phyloP scores from a whole-genome alignment of 2,888 invertebrate genomes.

The Epinotia bilunana region DNA sequence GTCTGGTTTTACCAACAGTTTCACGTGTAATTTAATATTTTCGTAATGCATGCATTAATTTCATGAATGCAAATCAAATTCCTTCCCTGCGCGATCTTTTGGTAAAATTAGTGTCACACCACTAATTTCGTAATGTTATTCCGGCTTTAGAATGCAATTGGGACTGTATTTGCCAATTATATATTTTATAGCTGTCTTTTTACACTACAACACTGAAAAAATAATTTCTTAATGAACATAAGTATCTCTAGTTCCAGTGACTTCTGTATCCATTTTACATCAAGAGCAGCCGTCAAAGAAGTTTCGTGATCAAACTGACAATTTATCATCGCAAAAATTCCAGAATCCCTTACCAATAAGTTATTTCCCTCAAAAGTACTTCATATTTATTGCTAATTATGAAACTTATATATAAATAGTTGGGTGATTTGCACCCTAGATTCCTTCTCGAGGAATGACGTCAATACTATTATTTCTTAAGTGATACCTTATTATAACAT shows the following conservation, averaged over 20 bases:
- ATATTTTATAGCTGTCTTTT: too few species aligned
- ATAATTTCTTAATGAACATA: too few species aligned
- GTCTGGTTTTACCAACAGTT: too few species aligned
- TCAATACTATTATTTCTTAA: neutral
- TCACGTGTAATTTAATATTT: too few species aligned
- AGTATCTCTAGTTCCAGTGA: neutral
- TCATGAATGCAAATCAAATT: too few species aligned
- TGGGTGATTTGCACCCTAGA: neutral
- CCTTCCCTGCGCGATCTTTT: too few species aligned
- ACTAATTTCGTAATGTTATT: too few species aligned
- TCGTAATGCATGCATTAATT: too few species aligned
- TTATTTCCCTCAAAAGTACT: neutral
- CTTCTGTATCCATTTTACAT: neutral
- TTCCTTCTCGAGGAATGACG: neutral
- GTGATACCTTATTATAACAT: neutral
- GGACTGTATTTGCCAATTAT: too few species aligned
- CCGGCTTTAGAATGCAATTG: too few species aligned
- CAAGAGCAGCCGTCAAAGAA: neutral
- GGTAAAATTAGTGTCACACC: too few species aligned
- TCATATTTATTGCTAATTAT: neutral
- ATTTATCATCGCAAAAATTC: constrained; percentile 53
- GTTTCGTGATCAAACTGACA: constrained; percentile 77
- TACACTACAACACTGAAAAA: too few species aligned
- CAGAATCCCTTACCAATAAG: constrained; percentile 11
- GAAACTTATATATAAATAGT: neutral